These are phyloP conservation scores for Pinctada fucata DNA, from an alignment of 2,888 invertebrate species.

Conservation along the genomic window DNA sequence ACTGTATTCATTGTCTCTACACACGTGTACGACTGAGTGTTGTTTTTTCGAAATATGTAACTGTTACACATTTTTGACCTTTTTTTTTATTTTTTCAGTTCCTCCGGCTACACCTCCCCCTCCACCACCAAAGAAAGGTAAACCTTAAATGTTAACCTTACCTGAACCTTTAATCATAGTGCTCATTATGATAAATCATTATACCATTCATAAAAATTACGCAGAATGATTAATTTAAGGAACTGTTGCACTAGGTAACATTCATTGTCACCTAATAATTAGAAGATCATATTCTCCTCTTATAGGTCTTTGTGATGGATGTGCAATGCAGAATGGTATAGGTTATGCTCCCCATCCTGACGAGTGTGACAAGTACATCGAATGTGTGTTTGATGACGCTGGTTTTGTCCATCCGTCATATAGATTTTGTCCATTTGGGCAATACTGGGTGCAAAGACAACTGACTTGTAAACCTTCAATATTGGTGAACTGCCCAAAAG, in stretches of 20 bases:
- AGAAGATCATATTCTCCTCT: background rate
- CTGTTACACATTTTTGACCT: background rate
- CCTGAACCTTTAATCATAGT: too few species aligned
- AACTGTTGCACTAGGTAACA: too few species aligned
- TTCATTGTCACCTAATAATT: too few species aligned
- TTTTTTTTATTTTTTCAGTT: background rate
- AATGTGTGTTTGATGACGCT: conserved; percentile 54
- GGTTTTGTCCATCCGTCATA: conserved; percentile 45
- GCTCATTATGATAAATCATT: too few species aligned
- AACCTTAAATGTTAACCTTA: too few species aligned
- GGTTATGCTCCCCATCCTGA: conserved; percentile 54
- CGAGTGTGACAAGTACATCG: conserved; percentile 60
- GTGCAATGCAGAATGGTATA: conserved; percentile 46
- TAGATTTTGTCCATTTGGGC: conserved; percentile 54
- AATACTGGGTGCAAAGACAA: conserved; percentile 55
- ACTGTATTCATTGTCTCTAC: too few species aligned
- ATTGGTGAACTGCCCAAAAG: conserved; percentile 25
- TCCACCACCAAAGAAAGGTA: too few species aligned
- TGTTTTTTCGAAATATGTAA: too few species aligned
- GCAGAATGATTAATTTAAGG: too few species aligned
- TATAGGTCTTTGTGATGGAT: conserved; percentile 29
- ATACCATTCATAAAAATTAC: too few species aligned
- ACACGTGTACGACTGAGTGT: too few species aligned
- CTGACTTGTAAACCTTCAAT: conserved; percentile 45
- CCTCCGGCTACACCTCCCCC: background rate